These are phyloP conservation scores for Spinus olivaceus DNA, from an alignment of 2,797 vertebrate species.

Conservation along the genomic window DNA sequence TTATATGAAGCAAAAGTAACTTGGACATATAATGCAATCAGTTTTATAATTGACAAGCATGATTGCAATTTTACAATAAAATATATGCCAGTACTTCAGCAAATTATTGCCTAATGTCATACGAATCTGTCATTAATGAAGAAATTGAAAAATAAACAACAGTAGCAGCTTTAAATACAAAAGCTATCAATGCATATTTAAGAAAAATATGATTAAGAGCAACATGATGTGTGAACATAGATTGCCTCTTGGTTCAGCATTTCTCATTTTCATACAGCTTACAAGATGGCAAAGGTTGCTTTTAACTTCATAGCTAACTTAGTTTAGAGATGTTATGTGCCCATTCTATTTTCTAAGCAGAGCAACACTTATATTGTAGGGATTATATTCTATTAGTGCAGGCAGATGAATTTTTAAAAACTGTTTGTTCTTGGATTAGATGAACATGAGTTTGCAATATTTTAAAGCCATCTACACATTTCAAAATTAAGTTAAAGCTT, in stretches of 20 bases:
- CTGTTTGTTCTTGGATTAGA: constrained; percentile 44
- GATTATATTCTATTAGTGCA: constrained; percentile 50
- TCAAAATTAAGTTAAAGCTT: constrained; percentile 30
- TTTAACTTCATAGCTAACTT: background rate
- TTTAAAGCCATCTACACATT: constrained; percentile 2
- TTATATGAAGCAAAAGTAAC: constrained; percentile 56
- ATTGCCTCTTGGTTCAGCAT: constrained; percentile 10
- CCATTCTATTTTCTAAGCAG: background rate
- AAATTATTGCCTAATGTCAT: constrained; percentile 47
- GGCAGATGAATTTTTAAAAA: constrained; percentile 45
- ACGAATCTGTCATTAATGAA: constrained; percentile 63
- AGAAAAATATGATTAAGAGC: constrained; percentile 60
- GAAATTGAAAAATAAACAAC: constrained; percentile 66
- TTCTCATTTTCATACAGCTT: constrained; percentile 36
- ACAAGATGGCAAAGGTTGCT: background rate
- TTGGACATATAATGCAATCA: constrained; percentile 57
- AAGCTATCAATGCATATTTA: constrained; percentile 48
- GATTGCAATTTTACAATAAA: constrained; percentile 64
- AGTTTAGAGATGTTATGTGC: background rate
- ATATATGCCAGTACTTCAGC: constrained; percentile 14
- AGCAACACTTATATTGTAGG: constrained; percentile 37
- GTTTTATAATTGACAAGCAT: constrained; percentile 55
- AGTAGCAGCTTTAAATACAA: constrained; percentile 39
- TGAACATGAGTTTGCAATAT: constrained; percentile 37
- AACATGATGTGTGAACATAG: constrained; percentile 26